Percentiles rank a stretch among this genome's conserved stretches.
These are phyloP conservation scores for Lanistes nyassanus DNA, from an alignment of 1,140 invertebrate species.

Conservation along the genomic window DNA sequence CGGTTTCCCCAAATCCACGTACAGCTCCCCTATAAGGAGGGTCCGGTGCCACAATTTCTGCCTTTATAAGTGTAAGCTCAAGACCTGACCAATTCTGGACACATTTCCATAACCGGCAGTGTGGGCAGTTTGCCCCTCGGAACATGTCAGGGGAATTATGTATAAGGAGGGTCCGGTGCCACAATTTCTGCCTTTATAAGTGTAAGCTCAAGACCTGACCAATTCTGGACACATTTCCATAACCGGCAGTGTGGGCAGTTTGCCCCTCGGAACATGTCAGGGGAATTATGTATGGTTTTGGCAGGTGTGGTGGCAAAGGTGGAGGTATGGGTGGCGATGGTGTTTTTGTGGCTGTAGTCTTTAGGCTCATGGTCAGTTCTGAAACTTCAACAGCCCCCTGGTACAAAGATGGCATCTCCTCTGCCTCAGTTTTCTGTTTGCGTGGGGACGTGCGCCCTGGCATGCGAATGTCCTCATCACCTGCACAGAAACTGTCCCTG, in stretches of 20 bases:
- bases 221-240: constrained; percentile 4
- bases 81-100: no score
- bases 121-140: neutral
- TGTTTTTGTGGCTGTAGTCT: constrained; percentile 4
- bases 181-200: neutral
- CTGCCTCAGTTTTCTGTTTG: constrained; percentile 32
- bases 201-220: no score
- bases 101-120: constrained; percentile 2
- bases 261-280: no score
- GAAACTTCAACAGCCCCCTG: constrained; percentile 36
- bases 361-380: neutral
- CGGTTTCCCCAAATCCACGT: no score
- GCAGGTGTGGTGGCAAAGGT: no score
- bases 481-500: constrained; percentile 60
- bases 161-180: no score
- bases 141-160: no score
- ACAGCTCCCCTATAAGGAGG: constrained; percentile 18
- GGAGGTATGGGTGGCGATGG: no score
- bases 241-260: neutral
- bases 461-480: constrained; percentile 47
- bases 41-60: neutral
- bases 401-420: constrained; percentile 37
- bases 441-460: constrained; percentile 24
- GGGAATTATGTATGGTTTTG: no score
- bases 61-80: no score